These are phyloP conservation scores for Chaetodon trifascialis DNA, from an alignment of 2,113 vertebrate species.

Conservation along the genomic window DNA sequence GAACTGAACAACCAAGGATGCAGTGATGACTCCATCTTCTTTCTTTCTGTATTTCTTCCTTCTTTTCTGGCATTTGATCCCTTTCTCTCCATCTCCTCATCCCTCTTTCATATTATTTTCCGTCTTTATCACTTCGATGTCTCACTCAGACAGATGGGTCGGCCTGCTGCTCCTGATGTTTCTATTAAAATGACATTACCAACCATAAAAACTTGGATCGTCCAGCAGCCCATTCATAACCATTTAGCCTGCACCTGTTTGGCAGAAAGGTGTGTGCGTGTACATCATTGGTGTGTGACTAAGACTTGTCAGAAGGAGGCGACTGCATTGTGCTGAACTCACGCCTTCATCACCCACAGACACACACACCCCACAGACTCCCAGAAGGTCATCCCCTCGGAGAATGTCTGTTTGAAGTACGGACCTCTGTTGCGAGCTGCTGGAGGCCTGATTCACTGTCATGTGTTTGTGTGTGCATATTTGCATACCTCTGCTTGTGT, in stretches of 20 bases:
- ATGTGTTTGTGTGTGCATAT: slow-evolving; percentile 33
- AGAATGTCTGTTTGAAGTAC: slow-evolving; percentile 74
- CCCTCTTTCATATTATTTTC: not conserved
- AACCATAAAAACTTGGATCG: slow-evolving; percentile 57
- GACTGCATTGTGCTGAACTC: not conserved
- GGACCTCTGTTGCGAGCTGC: slow-evolving; percentile 64
- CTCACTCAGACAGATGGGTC: slow-evolving; percentile 63
- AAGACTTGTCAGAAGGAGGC: slow-evolving; percentile 8
- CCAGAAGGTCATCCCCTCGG: slow-evolving; percentile 77
- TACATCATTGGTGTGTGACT: not conserved
- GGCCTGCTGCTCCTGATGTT: slow-evolving; percentile 59
- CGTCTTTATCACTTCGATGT: slow-evolving; percentile 9
- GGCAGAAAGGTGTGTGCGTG: not conserved
- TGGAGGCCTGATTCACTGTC: slow-evolving; percentile 64
- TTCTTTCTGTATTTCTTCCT: slow-evolving; percentile 12
- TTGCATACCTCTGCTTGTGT: not conserved
- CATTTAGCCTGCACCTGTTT: slow-evolving; percentile 67
- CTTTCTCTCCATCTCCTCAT: not conserved
- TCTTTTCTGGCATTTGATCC: slow-evolving; percentile 4
- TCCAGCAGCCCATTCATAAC: slow-evolving; percentile 55
- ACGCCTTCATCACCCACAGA: slow-evolving; percentile 19
- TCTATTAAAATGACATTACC: slow-evolving; percentile 69
- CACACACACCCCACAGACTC: slow-evolving; percentile 65
- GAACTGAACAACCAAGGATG: slow-evolving; percentile 30
- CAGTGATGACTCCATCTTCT: slow-evolving; percentile 61